phyloP scores from a whole-genome alignment of 2,888 invertebrate genomes.

The Epicampocera succincta region DNA sequence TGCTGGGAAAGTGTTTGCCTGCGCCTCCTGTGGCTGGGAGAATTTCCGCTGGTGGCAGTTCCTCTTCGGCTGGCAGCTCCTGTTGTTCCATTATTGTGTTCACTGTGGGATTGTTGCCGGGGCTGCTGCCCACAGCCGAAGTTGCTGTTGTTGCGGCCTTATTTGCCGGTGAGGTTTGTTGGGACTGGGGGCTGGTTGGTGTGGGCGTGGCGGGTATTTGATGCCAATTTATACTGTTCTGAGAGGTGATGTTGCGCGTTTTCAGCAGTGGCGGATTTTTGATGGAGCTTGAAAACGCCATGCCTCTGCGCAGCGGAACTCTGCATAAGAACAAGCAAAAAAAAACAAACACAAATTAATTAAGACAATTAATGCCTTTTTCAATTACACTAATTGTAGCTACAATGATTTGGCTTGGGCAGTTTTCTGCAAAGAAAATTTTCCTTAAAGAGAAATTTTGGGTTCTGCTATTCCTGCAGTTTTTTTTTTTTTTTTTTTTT shows the following conservation, averaged over 20 bases:
- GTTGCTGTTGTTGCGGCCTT: constrained; percentile 23
- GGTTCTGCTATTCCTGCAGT: too few relatives aligned
- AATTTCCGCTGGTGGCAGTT: constrained; percentile 10
- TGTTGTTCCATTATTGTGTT: constrained; percentile 58
- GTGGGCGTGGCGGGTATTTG: constrained; percentile 78
- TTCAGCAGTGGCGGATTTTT: constrained; percentile 92
- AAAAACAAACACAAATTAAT: too few relatives aligned
- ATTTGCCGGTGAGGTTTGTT: constrained; percentile 68
- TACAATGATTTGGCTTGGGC: too few relatives aligned
- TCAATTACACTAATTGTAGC: too few relatives aligned
- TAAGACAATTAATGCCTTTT: too few relatives aligned
- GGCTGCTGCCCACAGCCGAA: constrained; percentile 68
- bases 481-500: too few relatives aligned
- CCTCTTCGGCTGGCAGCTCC: constrained; percentile 7
- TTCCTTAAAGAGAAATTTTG: too few relatives aligned
- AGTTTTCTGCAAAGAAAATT: too few relatives aligned
- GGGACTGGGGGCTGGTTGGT: constrained; percentile 69
- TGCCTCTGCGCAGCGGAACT: constrained; percentile 85
- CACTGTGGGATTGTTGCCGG: constrained; percentile 68
- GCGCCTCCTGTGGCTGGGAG: constrained; percentile 3
- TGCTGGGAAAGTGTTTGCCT: constrained; percentile 55
- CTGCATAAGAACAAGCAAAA: constrained; percentile 75
- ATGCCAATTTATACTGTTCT: constrained; percentile 81
- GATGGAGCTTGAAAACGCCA: constrained; percentile 87
- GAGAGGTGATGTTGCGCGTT: constrained; percentile 88